Evolutionary conservation across 1,140 invertebrate species (phyloP), one percentile per base, ranked within the genome.

Genomic region (Lepidurus apus): DNA sequence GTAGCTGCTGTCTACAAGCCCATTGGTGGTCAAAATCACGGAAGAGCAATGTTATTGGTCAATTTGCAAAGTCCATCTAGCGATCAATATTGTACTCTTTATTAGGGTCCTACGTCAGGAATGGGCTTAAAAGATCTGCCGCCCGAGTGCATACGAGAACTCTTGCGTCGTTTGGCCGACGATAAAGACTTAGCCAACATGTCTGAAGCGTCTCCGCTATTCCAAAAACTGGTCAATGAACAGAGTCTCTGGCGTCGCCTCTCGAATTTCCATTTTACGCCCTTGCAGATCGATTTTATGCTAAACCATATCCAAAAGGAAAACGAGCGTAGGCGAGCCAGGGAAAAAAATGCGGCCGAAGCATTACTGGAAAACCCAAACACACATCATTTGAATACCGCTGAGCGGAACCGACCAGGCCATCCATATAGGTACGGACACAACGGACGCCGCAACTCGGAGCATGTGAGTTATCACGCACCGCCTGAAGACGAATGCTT

Each of bases 241-340:
- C 91, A 94, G 84, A 89, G 94, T 80, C 91, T 98, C 73, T 99
- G 97, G 97, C 89, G 92, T 77, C 92, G 96, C 83, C 88, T 98
- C 45, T 93, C 93, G 73, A 88, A 90, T 77, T 98, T 96, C 85
- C 97, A 99, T 85, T 99, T 98, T 86, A 92, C 91, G 24, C 89
- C 90, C 75, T 89, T 92, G 80, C 96, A 98, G 88, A 91, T 96
- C 42, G 88, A 90, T 82, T 90, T 87, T 82, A 90, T 91, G 81
- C 86, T 89, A 81, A 87, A 82, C 73, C 77, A 80, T 43, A 81
- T 83, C 45, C 80, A 81, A 47, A 79, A 82, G n/a, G 79, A 81
- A 65, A 47, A 81, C 9, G 81, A 80, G 47, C 77, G 80, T 8
- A 74, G 80, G 42, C 80, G 82, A 76, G 77, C 79, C 44, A 42